Base-by-base conservation (phyloP, 2,888 invertebrate genomes). In the Halocaridina rubra region DNA sequence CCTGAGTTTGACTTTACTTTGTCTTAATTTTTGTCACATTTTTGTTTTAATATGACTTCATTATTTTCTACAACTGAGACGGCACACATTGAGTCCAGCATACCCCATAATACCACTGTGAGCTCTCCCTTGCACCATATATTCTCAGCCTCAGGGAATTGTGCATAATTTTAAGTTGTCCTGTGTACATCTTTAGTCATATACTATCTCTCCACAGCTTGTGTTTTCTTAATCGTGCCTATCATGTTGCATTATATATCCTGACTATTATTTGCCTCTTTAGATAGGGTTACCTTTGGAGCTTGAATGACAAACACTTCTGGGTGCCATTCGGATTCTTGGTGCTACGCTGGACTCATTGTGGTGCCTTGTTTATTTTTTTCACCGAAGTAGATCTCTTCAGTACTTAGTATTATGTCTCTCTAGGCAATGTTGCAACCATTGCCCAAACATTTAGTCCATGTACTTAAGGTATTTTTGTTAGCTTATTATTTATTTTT, bases 141-240 rank as follows among this genome's bases (percentile, higher is more conserved):
- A 84, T 84, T 79, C 72, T 84, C 74, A 79, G 74, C 84, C 84
- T 84, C 84, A 84, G 84, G 84, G 84, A 84, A 79, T 80, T 79
- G 77, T 84, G 75, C 72, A 74, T 74, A 74, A 84, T 84, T 84
- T 75, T 80, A 79, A 67, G 64, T 80, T 84, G 53, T 72, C 67
- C 74, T 80, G 24, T 79, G 22, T n/a, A n/a, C n/a, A 39, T 53
- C 29, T n/a, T n/a, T n/a, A n/a, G n/a, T 3, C 53, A 7, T 16
- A 75, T 46, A n/a, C 30, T 53, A 53, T 53, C 19, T 61, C 30
- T 16, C 29, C 30, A n/a, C n/a, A n/a, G n/a, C n/a, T n/a, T n/a
- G n/a, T n/a, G n/a, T n/a, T n/a, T n/a, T n/a, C n/a, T n/a, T n/a
- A n/a, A n/a, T n/a, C n/a, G n/a, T n/a, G n/a, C n/a, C n/a, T n/a